These are phyloP conservation scores for Unio pictorum DNA, from an alignment of 2,888 invertebrate genomes.

Conservation along the genomic window DNA sequence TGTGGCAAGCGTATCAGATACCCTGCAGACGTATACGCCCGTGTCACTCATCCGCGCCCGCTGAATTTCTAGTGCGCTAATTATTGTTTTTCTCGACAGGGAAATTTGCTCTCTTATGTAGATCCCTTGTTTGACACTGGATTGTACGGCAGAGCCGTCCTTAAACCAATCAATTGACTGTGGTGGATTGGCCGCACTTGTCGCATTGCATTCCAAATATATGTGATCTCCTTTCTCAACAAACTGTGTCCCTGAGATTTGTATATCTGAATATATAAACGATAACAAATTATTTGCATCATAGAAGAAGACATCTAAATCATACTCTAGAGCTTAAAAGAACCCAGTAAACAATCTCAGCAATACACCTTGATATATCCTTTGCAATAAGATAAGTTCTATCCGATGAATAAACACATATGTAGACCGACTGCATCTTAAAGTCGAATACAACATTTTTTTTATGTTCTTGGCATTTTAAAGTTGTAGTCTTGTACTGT, in stretches of 20 bases:
- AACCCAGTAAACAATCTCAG: no score
- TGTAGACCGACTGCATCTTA: no score
- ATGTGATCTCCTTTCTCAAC: slow-evolving; percentile 35
- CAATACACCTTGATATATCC: no score
- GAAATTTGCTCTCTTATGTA: slow-evolving; percentile 37
- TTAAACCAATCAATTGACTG: slow-evolving; percentile 26
- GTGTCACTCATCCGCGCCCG: slow-evolving; percentile 33
- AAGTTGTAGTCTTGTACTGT: no score
- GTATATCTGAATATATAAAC: slow-evolving; percentile 11
- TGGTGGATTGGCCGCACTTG: slow-evolving; percentile 11
- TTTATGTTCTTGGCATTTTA: no score
- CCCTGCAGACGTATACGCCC: slow-evolving; percentile 47
- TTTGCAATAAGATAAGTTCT: no score
- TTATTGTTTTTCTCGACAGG: slow-evolving; percentile 29
- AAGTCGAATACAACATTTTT: no score
- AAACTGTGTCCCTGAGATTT: slow-evolving; percentile 20
- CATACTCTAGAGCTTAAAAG: no score
- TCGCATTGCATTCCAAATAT: slow-evolving; percentile 42
- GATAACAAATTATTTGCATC: no score
- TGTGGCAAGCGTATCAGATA: slow-evolving; percentile 29
- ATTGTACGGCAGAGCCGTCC: slow-evolving; percentile 25
- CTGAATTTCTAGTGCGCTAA: slow-evolving; percentile 40
- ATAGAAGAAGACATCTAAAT: no score
- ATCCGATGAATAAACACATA: no score
- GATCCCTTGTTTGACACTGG: slow-evolving; percentile 21